Evolutionary conservation across 2,888 invertebrate species (phyloP), one percentile per base, ranked within the genome.

Genomic region (Cloeon dipterum): DNA sequence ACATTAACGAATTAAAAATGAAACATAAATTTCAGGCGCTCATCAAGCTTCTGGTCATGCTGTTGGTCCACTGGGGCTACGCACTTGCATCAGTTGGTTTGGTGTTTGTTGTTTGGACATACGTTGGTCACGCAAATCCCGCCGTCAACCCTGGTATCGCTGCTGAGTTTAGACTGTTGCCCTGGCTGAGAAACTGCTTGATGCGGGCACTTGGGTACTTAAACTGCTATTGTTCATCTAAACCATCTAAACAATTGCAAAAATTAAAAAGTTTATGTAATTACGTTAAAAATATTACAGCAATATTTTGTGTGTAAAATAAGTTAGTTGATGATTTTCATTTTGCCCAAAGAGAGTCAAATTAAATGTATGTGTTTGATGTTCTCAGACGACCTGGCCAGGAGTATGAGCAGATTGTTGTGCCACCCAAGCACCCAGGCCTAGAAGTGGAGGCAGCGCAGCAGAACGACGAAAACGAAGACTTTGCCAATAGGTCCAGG

Each of bases 91-190:
- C 83, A 54, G 67, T 93, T 40, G 62, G 68, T 25, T 74, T 76
- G 14, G 72, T 88, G 42, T 74, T 85, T 55, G 58, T 86, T 36
- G 68, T 93, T 41, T 93, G 89, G 78, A 68, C 86, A 50, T 94
- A 94, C 59, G 88, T 94, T 44, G 89, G 91, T 32, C 79, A 83
- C 36, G 85, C 86, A 5, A 91, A 88, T 61, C 93, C 94, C 7
- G 91, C 91, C 4, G 86, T 89, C 5, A 89, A 86, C 52, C 91
- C 91, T 1, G 93, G 93, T 29, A 63, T 81, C 20, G 78, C 83
- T 1, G 70, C 76, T 0, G 82, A 85, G 52, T 85, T 85, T 52
- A 69, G 70, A 45, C 74, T 85, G 48, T 71, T 81, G 47, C 66
- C 67, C 35, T 85, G 81, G 83, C 52, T 82, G 17, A 79, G 72